These are phyloP conservation scores for Rachycentron canadum DNA, from an alignment of 2,797 vertebrate genomes.

Conservation along the genomic window DNA sequence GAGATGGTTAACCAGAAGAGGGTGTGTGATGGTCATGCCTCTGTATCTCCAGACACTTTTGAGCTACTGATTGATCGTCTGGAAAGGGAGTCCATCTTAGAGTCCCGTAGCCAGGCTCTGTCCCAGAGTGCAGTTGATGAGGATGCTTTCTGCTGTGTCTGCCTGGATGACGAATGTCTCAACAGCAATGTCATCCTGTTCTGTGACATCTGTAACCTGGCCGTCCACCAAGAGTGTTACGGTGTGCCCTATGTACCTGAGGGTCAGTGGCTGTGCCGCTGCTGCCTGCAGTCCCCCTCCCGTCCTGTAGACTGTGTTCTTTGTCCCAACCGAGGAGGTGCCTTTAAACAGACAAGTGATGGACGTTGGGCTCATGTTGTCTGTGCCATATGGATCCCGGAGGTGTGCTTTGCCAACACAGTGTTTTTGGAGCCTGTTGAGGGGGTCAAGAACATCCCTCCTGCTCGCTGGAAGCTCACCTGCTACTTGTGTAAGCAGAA, in stretches of 20 bases:
- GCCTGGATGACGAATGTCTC: conserved; percentile 97
- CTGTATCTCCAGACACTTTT: conserved; percentile 92
- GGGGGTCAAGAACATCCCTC: conserved; percentile 95
- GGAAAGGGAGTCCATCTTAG: conserved; percentile 95
- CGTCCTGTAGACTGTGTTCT: conserved; percentile 96
- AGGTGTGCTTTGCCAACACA: conserved; percentile 98
- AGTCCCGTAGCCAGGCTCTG: conserved; percentile 91
- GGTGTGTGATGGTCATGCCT: conserved; percentile 90
- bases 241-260: conserved; percentile 99
- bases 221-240: conserved; percentile 98
- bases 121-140: conserved; percentile 93
- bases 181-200: conserved; percentile 99
- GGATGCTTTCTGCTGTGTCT: conserved; percentile 97
- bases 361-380: conserved; percentile 99
- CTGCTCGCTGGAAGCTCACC: conserved; percentile 96
- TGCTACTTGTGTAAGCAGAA: conserved; percentile 98
- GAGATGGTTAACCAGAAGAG: conserved; percentile 98
- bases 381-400: conserved; percentile 99
- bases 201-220: conserved; percentile 98
- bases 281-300: conserved; percentile 96
- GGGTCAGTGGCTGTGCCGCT: conserved; percentile 98
- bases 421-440: conserved; percentile 98
- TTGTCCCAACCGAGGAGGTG: conserved; percentile 97
- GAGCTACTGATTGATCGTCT: conserved; percentile 95
- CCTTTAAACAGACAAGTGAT: conserved; percentile 98